Base-by-base conservation (phyloP, 2,888 invertebrate species). In the Silvanus unidentatus region DNA sequence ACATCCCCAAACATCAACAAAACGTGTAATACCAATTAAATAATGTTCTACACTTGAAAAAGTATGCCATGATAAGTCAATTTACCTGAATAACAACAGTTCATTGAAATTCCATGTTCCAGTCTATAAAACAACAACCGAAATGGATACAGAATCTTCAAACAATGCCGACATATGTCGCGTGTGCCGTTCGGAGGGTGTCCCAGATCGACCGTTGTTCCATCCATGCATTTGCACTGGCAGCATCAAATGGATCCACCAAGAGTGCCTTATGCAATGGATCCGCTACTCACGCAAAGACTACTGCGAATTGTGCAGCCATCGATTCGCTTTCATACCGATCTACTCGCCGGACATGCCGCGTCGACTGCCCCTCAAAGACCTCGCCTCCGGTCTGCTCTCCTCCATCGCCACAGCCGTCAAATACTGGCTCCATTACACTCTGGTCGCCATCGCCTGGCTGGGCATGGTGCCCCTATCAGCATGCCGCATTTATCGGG, bases 331-430 rank as follows among this genome's bases (percentile, higher is more conserved):
- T 2, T 99, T 99, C 67, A 95, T 94, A 65, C 99, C 99, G 16
- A 98, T 99, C 60, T 99, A 99, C 73, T 94, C 97, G n/a, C 94
- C 97, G 16, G 98, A 99, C 70, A 99, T 99, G 99, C 99, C 99
- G n/a, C 83, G 96, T 49, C 80, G 97, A 48, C 75, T 99, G 60
- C 99, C 99, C 0, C 75, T 99, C 22, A 82, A 84, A 54, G 98
- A 98, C 71, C 88, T 99, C 6, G 80, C 94, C 0, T 88, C 88
- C 37, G 99, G 99, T 1, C 73, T 97, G 39, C 76, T 94, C 42
- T 83, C 88, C 2, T 96, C 94, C 13, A 83, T 97, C 22, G 86
- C 86, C 2, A 90, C 91, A 35, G 97, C 96, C 1, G 86, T 97
- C 1, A 88, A 93, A 64, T 95, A 93, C 69, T 98, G 98, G 97